These are phyloP conservation scores for Ormyrus thymus DNA, from an alignment of 2,888 invertebrate species.

Conservation along the genomic window DNA sequence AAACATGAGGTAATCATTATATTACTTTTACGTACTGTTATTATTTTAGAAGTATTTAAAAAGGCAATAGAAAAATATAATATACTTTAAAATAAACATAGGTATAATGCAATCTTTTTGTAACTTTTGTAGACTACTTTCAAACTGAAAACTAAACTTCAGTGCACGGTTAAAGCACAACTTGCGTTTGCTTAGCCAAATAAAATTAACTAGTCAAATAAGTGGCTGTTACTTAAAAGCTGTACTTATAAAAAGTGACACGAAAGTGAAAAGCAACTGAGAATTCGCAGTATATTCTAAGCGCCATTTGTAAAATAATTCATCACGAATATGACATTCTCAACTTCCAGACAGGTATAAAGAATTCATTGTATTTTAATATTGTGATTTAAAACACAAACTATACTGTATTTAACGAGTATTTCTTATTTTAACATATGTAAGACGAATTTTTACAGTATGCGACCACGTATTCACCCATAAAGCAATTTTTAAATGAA, in stretches of 20 bases:
- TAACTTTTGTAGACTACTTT: no score
- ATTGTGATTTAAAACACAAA: constrained; percentile 46
- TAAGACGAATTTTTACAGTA: constrained; percentile 26
- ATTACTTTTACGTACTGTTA: no score
- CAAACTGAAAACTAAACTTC: not conserved
- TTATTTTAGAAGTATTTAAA: no score
- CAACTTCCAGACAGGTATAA: constrained; percentile 24
- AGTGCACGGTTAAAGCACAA: constrained; percentile 1
- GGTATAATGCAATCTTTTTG: no score
- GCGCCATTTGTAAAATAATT: constrained; percentile 53
- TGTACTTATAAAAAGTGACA: constrained; percentile 56
- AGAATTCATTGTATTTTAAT: constrained; percentile 54
- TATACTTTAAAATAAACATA: no score
- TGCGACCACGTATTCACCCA: not conserved
- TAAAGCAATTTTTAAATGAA: constrained; percentile 10
- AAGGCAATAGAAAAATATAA: no score
- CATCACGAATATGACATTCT: constrained; percentile 23
- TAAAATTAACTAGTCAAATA: constrained; percentile 63
- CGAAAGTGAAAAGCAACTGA: constrained; percentile 21
- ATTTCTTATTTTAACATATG: constrained; percentile 20
- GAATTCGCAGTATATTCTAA: constrained; percentile 23
- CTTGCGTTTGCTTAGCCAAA: constrained; percentile 56
- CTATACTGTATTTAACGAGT: constrained; percentile 31
- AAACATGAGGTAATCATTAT: constrained; percentile 74
- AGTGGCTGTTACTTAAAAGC: constrained; percentile 60